Evolutionary conservation across 2,888 invertebrate species (phyloP), one percentile per base, ranked within the genome.

Genomic region (Drosophila ezoana): DNA sequence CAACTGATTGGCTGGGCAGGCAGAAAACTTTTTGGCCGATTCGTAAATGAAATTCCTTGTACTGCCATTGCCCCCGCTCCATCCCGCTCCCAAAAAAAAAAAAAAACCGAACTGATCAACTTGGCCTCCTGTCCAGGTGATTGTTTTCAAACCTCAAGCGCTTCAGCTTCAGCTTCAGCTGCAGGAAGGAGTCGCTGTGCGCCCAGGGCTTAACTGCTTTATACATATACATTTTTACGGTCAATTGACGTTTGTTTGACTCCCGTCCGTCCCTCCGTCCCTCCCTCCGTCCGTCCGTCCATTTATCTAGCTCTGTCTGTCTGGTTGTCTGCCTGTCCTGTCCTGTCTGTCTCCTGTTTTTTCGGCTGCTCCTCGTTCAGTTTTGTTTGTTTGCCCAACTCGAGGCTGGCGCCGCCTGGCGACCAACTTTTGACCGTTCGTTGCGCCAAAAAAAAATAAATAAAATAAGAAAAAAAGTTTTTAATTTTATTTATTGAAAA

Each of bases 401-500:
- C 65, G 71, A 81, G 73, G 41, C 32, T 66, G 66, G 49, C 72
- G 49, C 61, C 67, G 70, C 69, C 75, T 87, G 79, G 87, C 79
- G 82, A 86, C 87, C 67, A 83, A 83, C 80, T 83, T 83, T 86
- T 86, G 77, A 86, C 83, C 52, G 28, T 28, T 28, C 85, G 66
- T 70, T 56, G 72, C 56, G 38, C 18, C 28, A 8, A 33, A 40
- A 48, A n/a, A 43, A 37, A 35, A 45, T 10, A 4, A 41, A 11
- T 18, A 18, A 18, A 32, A 33, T 23, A 51, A 48, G 8, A 47
- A 40, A 48, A 49, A 51, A 86, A 89, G 89, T 86, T 86, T 89
- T 82, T 87, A 86, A 86, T 86, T 86, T 85, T 86, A 86, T 86
- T 86, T 86, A 86, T 86, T 86, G 86, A 89, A 89, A 86, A 86